Evolutionary conservation across 2,797 vertebrate genomes (phyloP).

Genomic region (Tympanoctomys barrerae): DNA sequence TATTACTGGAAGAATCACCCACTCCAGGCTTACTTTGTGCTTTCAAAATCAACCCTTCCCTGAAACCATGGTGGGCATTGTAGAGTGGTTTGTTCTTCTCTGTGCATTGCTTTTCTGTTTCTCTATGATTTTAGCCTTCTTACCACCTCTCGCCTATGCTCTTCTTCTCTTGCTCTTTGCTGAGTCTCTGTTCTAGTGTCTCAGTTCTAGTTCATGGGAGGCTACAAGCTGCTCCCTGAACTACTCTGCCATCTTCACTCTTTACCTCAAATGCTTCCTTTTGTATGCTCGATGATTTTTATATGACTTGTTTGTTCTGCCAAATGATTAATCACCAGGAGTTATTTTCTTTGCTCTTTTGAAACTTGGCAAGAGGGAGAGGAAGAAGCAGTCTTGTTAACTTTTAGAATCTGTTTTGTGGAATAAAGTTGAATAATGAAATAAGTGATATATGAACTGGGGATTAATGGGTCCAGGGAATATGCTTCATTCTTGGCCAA

Average conservation of each 20-base stretch:
- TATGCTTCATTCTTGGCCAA: not conserved
- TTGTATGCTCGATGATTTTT: not conserved
- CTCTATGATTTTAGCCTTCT: not conserved
- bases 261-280: not conserved
- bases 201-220: not conserved
- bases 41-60: not conserved
- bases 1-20: not conserved
- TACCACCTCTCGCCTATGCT: not conserved
- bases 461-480: not conserved
- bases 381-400: not conserved
- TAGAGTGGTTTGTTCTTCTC: not conserved
- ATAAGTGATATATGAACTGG: not conserved
- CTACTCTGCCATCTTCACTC: not conserved
- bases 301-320: not conserved
- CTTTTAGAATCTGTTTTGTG: not conserved
- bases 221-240: not conserved
- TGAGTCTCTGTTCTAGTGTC: not conserved
- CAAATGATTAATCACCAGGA: not conserved
- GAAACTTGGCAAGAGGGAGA: not conserved
- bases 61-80: not conserved
- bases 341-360: not conserved
- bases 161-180: not conserved
- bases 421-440: not conserved
- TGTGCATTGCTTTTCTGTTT: not conserved
- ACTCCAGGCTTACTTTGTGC: not conserved